Percentiles rank a stretch among this genome's conserved stretches.
Evolutionary conservation across 2,113 vertebrate species (phyloP).

Genomic region (Zosterops hypoxanthus): DNA sequence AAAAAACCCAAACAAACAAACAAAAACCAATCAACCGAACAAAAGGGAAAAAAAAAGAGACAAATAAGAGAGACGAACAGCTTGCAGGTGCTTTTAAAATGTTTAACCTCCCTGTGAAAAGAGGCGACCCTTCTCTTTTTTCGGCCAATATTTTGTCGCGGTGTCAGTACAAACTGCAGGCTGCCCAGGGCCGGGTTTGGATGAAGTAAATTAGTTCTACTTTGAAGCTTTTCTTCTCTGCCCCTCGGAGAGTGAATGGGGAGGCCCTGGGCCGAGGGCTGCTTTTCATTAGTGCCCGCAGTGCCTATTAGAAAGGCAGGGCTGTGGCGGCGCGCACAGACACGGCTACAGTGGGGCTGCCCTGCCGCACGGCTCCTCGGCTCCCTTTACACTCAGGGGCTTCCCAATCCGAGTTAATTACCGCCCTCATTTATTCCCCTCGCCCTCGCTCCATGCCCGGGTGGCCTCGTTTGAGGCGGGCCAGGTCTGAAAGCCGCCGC

Average conservation of each 20-base stretch:
- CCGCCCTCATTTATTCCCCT: slow-evolving; percentile 85
- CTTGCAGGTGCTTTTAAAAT: neutral
- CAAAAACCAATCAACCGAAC: too few relatives aligned
- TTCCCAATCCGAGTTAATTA: slow-evolving; percentile 85
- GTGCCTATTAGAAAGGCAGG: slow-evolving; percentile 76
- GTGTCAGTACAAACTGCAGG: slow-evolving; percentile 23
- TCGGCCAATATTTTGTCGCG: neutral
- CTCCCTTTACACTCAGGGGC: slow-evolving; percentile 80
- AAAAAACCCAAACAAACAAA: too few relatives aligned
- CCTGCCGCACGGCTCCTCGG: slow-evolving; percentile 76
- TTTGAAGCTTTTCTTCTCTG: slow-evolving; percentile 81
- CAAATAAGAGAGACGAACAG: too few relatives aligned
- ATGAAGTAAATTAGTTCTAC: slow-evolving; percentile 80
- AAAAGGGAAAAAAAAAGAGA: too few relatives aligned
- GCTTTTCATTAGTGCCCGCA: slow-evolving; percentile 80
- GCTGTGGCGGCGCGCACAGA: slow-evolving; percentile 63
- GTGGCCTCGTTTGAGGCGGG: slow-evolving; percentile 75
- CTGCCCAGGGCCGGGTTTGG: slow-evolving; percentile 66
- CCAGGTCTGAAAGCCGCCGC: slow-evolving; percentile 77
- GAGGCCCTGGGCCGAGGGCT: slow-evolving; percentile 75
- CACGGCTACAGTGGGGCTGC: slow-evolving; percentile 68
- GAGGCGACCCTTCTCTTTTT: neutral
- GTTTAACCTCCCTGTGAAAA: neutral
- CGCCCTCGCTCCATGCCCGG: slow-evolving; percentile 73
- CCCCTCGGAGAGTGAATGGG: slow-evolving; percentile 72